phyloP scores from a whole-genome alignment of 2,888 invertebrate genomes.

The Lissocephala sabroskyi region DNA sequence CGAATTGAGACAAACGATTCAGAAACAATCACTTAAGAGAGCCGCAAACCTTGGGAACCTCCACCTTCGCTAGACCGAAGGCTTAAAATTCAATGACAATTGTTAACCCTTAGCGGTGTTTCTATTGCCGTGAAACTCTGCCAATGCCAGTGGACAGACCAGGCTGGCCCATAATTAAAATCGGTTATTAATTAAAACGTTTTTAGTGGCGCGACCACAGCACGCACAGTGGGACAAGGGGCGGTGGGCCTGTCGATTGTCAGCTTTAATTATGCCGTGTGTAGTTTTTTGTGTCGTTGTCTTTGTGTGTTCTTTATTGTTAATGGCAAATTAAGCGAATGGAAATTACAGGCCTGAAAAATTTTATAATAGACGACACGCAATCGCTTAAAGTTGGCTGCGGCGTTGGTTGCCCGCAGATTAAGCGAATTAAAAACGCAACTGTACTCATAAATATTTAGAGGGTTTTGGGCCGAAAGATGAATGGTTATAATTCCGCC shows the following conservation, averaged over 20 bases:
- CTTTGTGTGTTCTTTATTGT: constrained; percentile 27
- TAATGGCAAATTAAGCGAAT: constrained; percentile 40
- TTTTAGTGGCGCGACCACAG: constrained; percentile 5
- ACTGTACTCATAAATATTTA: constrained; percentile 47
- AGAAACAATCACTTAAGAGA: no score
- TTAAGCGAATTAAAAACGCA: neutral
- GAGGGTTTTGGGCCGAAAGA: constrained; percentile 17
- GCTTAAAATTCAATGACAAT: no score
- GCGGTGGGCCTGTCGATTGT: no score
- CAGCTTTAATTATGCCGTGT: constrained; percentile 38
- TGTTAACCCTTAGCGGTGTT: no score
- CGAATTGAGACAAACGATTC: no score
- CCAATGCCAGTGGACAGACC: no score
- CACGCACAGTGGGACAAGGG: no score
- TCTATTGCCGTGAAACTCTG: no score
- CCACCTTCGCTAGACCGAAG: neutral
- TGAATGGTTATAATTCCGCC: no score
- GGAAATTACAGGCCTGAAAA: constrained; percentile 32
- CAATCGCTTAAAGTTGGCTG: no score
- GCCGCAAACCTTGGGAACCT: no score
- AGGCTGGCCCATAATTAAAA: constrained; percentile 8
- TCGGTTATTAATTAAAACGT: constrained; percentile 17
- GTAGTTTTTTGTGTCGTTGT: neutral
- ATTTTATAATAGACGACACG: constrained; percentile 30
- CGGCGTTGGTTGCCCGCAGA: constrained; percentile 2